Conservation (phyloP, 2,797 vertebrate species). For the Pseudotriccus pelzelni region DNA sequence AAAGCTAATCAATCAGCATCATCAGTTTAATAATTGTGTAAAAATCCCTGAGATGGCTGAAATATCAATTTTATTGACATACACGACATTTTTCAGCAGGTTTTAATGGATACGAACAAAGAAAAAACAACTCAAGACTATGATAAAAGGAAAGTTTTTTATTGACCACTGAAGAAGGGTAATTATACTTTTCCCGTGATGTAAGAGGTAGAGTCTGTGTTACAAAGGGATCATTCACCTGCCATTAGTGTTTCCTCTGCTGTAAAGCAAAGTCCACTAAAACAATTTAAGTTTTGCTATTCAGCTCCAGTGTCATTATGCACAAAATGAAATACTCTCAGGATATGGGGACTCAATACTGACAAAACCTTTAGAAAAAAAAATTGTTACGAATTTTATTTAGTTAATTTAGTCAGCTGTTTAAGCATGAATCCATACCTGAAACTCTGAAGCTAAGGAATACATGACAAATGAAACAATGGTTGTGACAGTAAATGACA, state of each 20-base stretch:
- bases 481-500: background rate
- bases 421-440: background rate
- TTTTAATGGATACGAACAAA: slow-evolving; percentile 3
- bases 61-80: slow-evolving; percentile 13
- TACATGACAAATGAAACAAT: background rate
- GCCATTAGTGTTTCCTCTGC: background rate
- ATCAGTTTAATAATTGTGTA: background rate
- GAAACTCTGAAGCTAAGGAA: background rate
- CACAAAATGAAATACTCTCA: background rate
- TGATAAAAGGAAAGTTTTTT: slow-evolving; percentile 21
- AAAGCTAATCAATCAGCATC: background rate
- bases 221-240: background rate
- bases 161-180: background rate
- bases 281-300: background rate
- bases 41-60: background rate
- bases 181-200: background rate
- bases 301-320: background rate
- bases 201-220: background rate
- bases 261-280: background rate
- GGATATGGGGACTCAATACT: background rate
- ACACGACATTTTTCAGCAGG: background rate
- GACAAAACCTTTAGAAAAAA: background rate
- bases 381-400: background rate
- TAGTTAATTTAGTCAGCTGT: background rate
- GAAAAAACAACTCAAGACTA: background rate